Conservation (phyloP, 2,113 vertebrate species). For the Seriola quinqueradiata region DNA sequence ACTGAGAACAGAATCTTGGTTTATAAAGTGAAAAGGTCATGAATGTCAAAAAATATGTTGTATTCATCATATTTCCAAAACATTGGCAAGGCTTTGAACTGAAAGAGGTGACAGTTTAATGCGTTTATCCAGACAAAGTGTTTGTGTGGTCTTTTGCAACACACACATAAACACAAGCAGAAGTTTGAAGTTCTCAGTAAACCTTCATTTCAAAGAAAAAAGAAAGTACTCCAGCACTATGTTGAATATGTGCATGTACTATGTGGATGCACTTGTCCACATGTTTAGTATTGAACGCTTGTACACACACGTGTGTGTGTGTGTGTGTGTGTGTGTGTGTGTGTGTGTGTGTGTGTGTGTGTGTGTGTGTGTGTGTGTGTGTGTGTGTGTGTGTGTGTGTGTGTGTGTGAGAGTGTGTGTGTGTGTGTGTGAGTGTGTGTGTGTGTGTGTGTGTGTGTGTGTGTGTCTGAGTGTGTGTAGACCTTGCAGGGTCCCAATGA, state of each 20-base stretch:
- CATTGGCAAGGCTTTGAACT: not conserved
- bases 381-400: not conserved
- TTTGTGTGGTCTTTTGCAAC: conserved; percentile 9
- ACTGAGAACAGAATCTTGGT: not conserved
- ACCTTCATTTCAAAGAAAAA: not conserved
- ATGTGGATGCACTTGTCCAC: not conserved
- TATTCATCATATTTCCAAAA: not conserved
- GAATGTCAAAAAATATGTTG: not conserved
- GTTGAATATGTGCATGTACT: not conserved
- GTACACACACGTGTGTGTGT: not conserved
- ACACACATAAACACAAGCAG: not conserved
- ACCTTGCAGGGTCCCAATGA: conserved; percentile 22
- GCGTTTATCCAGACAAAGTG: not conserved
- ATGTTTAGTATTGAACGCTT: not conserved
- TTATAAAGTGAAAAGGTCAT: not conserved
- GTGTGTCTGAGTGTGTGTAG: not conserved
- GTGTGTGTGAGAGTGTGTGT: too few relatives aligned
- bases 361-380: too few relatives aligned
- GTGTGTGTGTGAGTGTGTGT: too few relatives aligned
- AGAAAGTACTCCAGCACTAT: not conserved
- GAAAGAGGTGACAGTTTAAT: not conserved
- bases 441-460: too few relatives aligned
- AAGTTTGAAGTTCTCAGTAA: not conserved
- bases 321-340: too few relatives aligned
- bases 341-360: not conserved